phyloP scores from a whole-genome alignment of 2,113 vertebrate genomes.

The Ploceus nigricollis region DNA sequence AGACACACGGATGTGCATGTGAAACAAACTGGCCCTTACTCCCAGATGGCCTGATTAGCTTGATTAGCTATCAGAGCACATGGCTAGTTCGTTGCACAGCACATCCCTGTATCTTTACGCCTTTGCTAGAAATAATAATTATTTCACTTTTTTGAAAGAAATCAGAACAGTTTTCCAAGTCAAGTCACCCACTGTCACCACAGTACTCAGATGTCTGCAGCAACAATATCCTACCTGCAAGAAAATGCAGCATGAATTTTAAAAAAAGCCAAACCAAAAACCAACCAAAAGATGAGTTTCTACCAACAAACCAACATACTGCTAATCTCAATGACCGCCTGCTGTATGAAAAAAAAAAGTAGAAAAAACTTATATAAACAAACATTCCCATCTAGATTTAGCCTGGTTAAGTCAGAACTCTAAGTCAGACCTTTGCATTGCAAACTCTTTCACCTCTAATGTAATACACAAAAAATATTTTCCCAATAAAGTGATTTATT shows the following conservation, averaged over 20 bases:
- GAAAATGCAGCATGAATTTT: rapidly evolving
- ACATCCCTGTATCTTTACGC: neutral
- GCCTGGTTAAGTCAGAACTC: neutral
- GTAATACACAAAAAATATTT: neutral
- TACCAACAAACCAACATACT: neutral
- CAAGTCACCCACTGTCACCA: neutral
- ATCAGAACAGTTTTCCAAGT: neutral
- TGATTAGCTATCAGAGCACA: neutral
- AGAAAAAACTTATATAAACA: neutral
- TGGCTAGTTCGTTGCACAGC: rapidly evolving
- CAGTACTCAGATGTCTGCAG: neutral
- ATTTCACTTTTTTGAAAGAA: neutral
- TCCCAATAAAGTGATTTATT: neutral
- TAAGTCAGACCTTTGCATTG: neutral
- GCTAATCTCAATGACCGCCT: neutral
- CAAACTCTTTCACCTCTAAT: neutral
- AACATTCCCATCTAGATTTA: neutral
- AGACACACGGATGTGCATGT: neutral
- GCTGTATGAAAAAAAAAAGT: neutral
- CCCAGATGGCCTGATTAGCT: neutral
- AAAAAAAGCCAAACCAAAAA: neutral
- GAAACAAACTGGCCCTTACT: neutral
- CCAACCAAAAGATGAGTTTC: neutral
- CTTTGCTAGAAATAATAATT: neutral
- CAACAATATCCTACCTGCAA: neutral